These are phyloP conservation scores for Drosophila tsacasi DNA, from an alignment of 1,140 invertebrate species.

Conservation along the genomic window DNA sequence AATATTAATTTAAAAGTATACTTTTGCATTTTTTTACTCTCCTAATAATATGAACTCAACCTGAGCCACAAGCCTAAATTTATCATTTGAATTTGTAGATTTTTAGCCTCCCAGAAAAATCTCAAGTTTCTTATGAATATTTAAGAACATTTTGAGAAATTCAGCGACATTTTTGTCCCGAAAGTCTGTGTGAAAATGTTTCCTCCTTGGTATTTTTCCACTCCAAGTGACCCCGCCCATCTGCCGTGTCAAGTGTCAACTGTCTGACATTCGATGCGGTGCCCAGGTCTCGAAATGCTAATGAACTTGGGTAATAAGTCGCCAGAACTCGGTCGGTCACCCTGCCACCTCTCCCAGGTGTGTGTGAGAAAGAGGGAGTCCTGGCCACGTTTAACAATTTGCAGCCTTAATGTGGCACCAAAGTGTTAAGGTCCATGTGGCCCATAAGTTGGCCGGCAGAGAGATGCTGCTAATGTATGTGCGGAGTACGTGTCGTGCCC, in stretches of 20 bases:
- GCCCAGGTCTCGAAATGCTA: constrained; percentile 64
- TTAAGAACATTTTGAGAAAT: neutral
- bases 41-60: too few species aligned
- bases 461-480: constrained; percentile 76
- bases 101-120: neutral
- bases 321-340: constrained; percentile 17
- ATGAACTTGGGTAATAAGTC: constrained; percentile 76
- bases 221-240: neutral
- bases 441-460: constrained; percentile 68
- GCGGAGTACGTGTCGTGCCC: constrained; percentile 63
- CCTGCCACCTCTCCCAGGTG: neutral
- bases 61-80: too few species aligned
- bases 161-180: neutral
- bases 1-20: too few species aligned
- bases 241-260: constrained; percentile 60
- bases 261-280: constrained; percentile 51
- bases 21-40: too few species aligned
- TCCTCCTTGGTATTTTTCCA: neutral
- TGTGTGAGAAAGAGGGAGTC: neutral
- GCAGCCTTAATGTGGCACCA: constrained; percentile 78
- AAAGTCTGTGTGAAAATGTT: neutral
- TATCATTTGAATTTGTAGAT: too few species aligned
- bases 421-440: constrained; percentile 78
- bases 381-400: constrained; percentile 77
- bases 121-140: neutral